Base-by-base conservation (phyloP, 2,797 vertebrate genomes). In the Pipistrellus kuhlii region DNA sequence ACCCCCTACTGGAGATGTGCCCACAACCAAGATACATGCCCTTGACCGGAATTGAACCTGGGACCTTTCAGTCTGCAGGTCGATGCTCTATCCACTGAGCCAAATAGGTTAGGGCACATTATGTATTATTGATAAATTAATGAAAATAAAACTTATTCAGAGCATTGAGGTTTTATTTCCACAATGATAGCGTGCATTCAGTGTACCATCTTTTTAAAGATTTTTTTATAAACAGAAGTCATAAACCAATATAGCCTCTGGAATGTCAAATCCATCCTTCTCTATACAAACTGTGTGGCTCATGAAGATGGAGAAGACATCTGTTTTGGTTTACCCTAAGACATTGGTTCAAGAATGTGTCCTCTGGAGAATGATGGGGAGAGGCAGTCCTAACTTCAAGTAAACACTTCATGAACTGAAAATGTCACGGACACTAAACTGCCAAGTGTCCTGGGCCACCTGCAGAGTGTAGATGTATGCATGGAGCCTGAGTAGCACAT, bases 51-150 rank as follows among this genome's bases (percentile, higher is more conserved):
- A 48, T 48, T 13, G 48, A 48, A 48, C 48, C 48, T 48, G 48
- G 48, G 48, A 48, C 48, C 48, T 14, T 48, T 48, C 48, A 48
- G 48, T 48, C 13, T 4, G 14, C 48, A 48, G 48, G 13, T 13
- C 5, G 48, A 48, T 4, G 4, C 13, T 48, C 48, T 48, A 48
- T 48, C 48, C 48, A 48, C 48, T 48, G 48, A 48, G 48, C 48
- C 48, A 48, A 48, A 48, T 13, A 0, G 14, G 48, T 48, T 48
- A 48, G 48, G 48, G 48, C 48, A 57, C 78, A 44, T 35, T 17
- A 35, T 27, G 32, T 20, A 25, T 69, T 51, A 9, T 38, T 80
- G 92, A 30, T 41, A 87, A 88, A 62, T 64, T 55, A 55, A 87
- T n/a, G 10, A 30, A 90, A 88, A 48, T 25, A n/a, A 48, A 77